These are phyloP conservation scores for Rhinella marina DNA, from an alignment of 2,797 vertebrate genomes.

Conservation along the genomic window DNA sequence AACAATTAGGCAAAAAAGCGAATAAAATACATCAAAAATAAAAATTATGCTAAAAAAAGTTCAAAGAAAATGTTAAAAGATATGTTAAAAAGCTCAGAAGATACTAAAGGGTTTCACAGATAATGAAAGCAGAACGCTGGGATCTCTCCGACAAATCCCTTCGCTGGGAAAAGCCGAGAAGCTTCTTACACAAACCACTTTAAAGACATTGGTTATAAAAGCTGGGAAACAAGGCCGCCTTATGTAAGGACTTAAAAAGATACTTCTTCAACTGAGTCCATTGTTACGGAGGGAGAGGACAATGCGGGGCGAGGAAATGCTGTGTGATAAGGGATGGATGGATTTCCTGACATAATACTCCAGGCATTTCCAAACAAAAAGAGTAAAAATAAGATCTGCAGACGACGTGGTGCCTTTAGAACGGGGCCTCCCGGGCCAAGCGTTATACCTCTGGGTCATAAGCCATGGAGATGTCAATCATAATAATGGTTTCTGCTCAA, in stretches of 20 bases:
- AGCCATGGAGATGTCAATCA: not conserved
- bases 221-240: not conserved
- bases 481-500: not conserved
- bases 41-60: not conserved
- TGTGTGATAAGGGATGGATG: constrained; percentile 14
- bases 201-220: constrained; percentile 30
- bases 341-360: constrained; percentile 8
- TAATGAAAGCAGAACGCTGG: not conserved
- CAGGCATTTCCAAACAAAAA: not conserved
- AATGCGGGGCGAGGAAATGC: constrained; percentile 33
- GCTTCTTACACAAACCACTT: constrained; percentile 15
- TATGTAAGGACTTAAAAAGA: constrained; percentile 29
- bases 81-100: not conserved
- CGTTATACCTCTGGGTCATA: not conserved
- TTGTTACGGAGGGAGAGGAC: constrained; percentile 16
- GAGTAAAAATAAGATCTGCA: not conserved
- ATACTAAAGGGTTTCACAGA: not conserved
- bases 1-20: not conserved
- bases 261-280: constrained; percentile 4
- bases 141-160: not conserved
- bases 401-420: not conserved
- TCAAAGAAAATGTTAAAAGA: constrained; percentile 18
- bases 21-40: not conserved
- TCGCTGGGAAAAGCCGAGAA: not conserved
- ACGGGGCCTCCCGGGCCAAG: not conserved